Base-by-base conservation (phyloP, 2,113 vertebrate species). In the Amblyornis subalaris region DNA sequence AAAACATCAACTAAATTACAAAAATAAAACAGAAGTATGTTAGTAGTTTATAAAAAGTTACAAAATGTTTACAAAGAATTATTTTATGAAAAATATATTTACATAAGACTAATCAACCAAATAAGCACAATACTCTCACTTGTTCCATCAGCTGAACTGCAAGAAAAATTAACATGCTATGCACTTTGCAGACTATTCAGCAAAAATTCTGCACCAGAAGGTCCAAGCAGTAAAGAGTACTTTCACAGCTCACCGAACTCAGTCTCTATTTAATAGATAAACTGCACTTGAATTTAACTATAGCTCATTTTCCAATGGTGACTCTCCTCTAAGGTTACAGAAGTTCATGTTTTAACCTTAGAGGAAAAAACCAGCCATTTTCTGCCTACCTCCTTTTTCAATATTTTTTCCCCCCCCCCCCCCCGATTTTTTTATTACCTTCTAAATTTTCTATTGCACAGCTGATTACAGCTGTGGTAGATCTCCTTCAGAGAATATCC, bases 1-100 rank as follows among this genome's bases (percentile, higher is more conserved):
- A 99, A 90, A 99, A 84, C 99, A 99, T 99, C 97, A 99, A 97
- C 99, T 99, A 97, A 70, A 97, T 95, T 40, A 88, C 72, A 97
- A 89, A 95, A 95, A 91, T 29, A 91, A 93, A 81, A 96, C 60
- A 96, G 53, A 92, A 62, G 71, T 81, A 94, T 17, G 25, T 96
- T 83, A 96, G 74, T n/a, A 28, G 29, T 40, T 88, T 62, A 38
- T 85, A 82, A 62, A 78, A 58, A 48, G 22, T 47, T 70, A 76
- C 6, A 10, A 14, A 35, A n/a, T 10, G 3, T 48, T 65, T 53
- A 67, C 48, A 42, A 62, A 87, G 16, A 74, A 69, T 61, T 60
- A 61, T n/a, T 35, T 47, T n/a, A 91, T 31, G n/a, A 72, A 76
- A 78, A 82, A 85, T 28, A 62, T 7, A 84, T 83, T 78, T 75